A percentile compares a stretch with the other conserved stretches of the same genome.
These are phyloP conservation scores for Andricus curvator DNA, from an alignment of 2,888 invertebrate genomes.

Conservation along the genomic window DNA sequence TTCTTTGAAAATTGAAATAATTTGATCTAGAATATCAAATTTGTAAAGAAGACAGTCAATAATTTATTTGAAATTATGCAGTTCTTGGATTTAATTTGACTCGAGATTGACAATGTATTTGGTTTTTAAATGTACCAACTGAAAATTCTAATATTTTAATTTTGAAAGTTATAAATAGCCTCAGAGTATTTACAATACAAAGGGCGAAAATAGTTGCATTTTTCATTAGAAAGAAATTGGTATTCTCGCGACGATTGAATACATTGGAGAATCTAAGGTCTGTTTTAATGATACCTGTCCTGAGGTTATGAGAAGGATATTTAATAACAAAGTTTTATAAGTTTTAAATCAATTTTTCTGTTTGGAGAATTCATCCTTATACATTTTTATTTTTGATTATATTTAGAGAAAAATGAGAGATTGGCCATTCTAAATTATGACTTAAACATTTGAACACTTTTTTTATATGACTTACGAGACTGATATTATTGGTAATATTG, in stretches of 20 bases:
- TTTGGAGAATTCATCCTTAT: too few species aligned
- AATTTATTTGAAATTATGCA: background rate
- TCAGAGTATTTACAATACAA: background rate
- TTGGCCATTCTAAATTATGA: background rate
- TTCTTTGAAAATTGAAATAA: too few species aligned
- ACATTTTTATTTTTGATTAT: too few species aligned
- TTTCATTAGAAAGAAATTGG: background rate
- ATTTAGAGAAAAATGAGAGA: background rate
- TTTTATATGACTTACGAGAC: constrained; percentile 79
- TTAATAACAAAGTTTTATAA: background rate
- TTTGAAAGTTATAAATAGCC: background rate
- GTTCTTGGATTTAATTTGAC: background rate
- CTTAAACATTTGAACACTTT: background rate
- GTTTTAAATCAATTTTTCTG: too few species aligned
- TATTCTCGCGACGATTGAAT: background rate
- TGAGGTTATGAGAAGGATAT: background rate
- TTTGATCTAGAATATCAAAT: background rate
- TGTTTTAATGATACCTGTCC: background rate
- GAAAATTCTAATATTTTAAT: background rate
- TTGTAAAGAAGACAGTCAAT: background rate
- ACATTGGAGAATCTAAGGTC: background rate
- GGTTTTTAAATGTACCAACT: background rate
- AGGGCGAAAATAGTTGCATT: background rate
- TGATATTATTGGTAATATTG: constrained; percentile 88
- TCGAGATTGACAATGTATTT: background rate